A percentile compares a stretch with the other conserved stretches of the same genome.
phyloP scores from a whole-genome alignment of 2,797 vertebrate species.

The Rhinatrema bivittatum region DNA sequence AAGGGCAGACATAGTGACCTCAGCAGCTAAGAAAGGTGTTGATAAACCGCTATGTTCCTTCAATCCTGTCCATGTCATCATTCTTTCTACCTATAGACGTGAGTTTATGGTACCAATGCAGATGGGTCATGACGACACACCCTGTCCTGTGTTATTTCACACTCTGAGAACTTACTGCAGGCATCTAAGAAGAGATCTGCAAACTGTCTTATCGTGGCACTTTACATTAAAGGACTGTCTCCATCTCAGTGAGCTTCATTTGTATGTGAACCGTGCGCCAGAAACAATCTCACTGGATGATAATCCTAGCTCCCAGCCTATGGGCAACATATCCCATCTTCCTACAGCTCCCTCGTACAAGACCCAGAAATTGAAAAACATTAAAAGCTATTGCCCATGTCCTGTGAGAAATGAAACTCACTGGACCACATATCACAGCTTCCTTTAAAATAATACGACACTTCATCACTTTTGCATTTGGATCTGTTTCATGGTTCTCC shows the following conservation, averaged over 20 bases:
- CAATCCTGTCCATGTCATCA: too few relatives aligned
- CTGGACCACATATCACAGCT: constrained; percentile 38
- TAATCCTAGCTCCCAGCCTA: not conserved
- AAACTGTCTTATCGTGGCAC: constrained; percentile 3
- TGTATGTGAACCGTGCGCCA: not conserved
- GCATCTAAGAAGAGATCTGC: not conserved
- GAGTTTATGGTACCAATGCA: too few relatives aligned
- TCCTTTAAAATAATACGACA: constrained; percentile 49
- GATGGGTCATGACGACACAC: too few relatives aligned
- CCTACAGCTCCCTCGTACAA: constrained; percentile 21
- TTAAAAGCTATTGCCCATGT: constrained; percentile 55
- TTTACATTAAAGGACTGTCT: too few relatives aligned
- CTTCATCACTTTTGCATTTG: constrained; percentile 27
- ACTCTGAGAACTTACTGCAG: not conserved
- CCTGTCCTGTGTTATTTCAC: not conserved
- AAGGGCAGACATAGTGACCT: too few relatives aligned
- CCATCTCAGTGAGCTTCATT: too few relatives aligned
- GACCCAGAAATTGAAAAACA: constrained; percentile 46
- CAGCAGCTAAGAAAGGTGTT: too few relatives aligned
- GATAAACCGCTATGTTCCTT: too few relatives aligned
- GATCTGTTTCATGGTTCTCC: constrained; percentile 25
- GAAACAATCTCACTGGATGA: not conserved
- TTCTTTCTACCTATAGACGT: too few relatives aligned
- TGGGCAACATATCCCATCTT: constrained; percentile 13
- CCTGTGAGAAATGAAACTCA: constrained; percentile 45